phyloP scores from a whole-genome alignment of 2,797 vertebrate genomes.

The Vultur gryphus region DNA sequence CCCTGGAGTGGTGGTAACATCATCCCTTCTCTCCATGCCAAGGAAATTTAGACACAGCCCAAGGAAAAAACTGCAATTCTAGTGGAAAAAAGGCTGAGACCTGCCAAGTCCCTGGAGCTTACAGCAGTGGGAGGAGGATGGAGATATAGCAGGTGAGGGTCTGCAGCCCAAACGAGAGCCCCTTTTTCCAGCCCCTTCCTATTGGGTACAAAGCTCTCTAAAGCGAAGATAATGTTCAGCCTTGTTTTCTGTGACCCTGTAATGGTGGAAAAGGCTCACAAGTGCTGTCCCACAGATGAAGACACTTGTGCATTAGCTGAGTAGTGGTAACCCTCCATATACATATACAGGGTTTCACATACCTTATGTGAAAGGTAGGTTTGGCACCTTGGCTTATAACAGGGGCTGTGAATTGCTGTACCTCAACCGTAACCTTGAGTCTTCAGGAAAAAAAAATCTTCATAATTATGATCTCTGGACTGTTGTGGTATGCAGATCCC shows the following conservation, averaged over 20 bases:
- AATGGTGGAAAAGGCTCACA: not conserved
- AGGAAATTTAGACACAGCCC: conserved; percentile 41
- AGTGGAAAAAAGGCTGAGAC: not conserved
- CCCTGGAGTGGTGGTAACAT: conserved; percentile 36
- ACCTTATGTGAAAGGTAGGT: not conserved
- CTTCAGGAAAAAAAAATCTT: not conserved
- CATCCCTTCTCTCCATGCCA: conserved; percentile 29
- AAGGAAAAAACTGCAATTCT: conserved; percentile 30
- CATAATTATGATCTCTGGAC: not conserved
- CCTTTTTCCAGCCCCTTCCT: not conserved
- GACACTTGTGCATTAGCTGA: not conserved
- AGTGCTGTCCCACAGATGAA: not conserved
- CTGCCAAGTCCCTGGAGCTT: conserved; percentile 21
- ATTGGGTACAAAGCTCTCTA: not conserved
- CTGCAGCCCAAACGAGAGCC: not conserved
- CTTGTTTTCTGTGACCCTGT: not conserved
- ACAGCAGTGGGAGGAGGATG: not conserved
- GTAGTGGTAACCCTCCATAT: not conserved
- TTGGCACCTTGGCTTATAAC: not conserved
- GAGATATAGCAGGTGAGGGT: not conserved
- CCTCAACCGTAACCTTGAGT: not conserved
- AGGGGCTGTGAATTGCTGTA: not conserved
- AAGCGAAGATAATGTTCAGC: not conserved
- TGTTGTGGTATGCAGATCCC: not conserved
- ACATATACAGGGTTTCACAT: not conserved